Conservation (phyloP, 1,140 invertebrate species). For the honey bee (Apis mellifera) region Amel_HAv3.1 CM009932.2:5227501-5228000, state of each 20-base stretch:
- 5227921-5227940: no score
- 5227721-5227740: conserved; percentile 51
- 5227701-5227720: conserved; percentile 62
- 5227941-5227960: no score
- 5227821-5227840: no score
- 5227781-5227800: no score
- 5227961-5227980: no score
- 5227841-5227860: no score
- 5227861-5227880: no score
- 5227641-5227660: conserved; percentile 45
- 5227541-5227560: conserved; percentile 6
- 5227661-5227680: conserved; percentile 42
- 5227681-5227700: conserved; percentile 6
- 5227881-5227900: no score
- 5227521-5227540: background rate
- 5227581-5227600: conserved; percentile 47
- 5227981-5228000: no score
- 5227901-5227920: no score
- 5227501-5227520: background rate
- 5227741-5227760: conserved; percentile 43
- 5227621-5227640: conserved; percentile 12
- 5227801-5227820: no score
- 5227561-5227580: conserved; percentile 27
- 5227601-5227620: conserved; percentile 29
- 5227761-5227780: background rate